Evolutionary conservation across 2,888 invertebrate species (phyloP), one percentile per base, ranked within the genome.

Genomic region (Myopa tessellatipennis): DNA sequence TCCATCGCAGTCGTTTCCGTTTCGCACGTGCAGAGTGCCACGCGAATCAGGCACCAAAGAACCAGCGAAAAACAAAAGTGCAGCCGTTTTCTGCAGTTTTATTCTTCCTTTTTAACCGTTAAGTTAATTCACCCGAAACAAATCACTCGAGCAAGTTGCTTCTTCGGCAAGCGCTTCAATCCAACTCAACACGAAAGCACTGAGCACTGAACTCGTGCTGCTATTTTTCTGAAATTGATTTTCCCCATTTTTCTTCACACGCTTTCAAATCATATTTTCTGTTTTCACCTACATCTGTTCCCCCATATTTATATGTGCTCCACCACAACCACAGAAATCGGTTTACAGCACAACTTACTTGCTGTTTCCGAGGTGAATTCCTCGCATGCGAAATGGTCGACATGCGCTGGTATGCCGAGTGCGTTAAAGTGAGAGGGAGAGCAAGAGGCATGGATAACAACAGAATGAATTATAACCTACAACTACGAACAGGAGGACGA

Each of bases 181-280:
- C 65, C 65, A 72, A 77, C 76, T 72, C 76, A 63, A 26, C n/a
- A n/a, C 76, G 18, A 40, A 61, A 4, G n/a, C 26, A 38, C 52
- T 58, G 67, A 40, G 34, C 65, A 14, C 65, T 52, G 58, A 58
- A 65, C 38, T 36, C 38, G 14, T 63, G 52, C 65, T 52, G 61
- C 45, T 45, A 14, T 40, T 60, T 61, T 34, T 52, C 70, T 55
- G 55, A 77, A 71, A 71, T 77, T 72, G 76, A 69, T 69, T 76
- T 76, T 76, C 69, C 26, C 71, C 45, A 45, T 69, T 76, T 76
- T 76, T 63, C 76, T 26, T 55, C 52, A 60, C 74, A 67, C n/a
- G 61, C 18, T 71, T 55, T 52, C n/a, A 14, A 8, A 38, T 26
- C 52, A n/a, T 38, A 58, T 38, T 72, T 72, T 50, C 26, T 18